These are phyloP conservation scores for Lophura nycthemera DNA, from an alignment of 2,113 vertebrate genomes.

Conservation along the genomic window DNA sequence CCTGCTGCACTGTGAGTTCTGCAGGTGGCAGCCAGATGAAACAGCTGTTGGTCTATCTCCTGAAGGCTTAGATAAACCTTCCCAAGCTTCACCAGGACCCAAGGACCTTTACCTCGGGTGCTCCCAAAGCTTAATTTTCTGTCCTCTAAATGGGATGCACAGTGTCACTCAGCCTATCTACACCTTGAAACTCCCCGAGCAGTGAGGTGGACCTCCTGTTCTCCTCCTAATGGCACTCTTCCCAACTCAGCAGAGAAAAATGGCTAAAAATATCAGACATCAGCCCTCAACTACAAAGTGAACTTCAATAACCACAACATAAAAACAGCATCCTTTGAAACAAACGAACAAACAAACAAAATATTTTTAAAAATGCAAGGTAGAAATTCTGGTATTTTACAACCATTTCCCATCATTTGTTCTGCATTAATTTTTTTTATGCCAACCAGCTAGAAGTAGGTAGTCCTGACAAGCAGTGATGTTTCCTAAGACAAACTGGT, in stretches of 20 bases:
- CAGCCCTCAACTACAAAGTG: not conserved
- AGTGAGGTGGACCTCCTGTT: not conserved
- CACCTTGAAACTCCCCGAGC: not conserved
- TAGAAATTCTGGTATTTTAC: not conserved
- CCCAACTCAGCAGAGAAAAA: not conserved
- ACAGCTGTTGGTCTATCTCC: not conserved
- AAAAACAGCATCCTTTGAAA: slow-evolving; percentile 14
- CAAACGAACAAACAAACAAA: not conserved
- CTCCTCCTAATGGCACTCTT: not conserved
- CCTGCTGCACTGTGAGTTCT: not conserved
- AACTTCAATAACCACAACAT: not conserved
- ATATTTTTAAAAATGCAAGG: not conserved
- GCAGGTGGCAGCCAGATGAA: slow-evolving; percentile 1
- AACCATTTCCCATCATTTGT: slow-evolving; percentile 19
- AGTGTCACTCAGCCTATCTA: not conserved
- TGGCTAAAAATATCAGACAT: not conserved
- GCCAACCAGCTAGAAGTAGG: not conserved
- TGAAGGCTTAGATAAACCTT: not conserved
- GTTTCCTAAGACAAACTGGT: slow-evolving; percentile 26
- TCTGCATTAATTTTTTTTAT: slow-evolving; percentile 16
- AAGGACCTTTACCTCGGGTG: not conserved
- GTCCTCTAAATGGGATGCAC: not conserved
- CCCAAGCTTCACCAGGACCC: not conserved
- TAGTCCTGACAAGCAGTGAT: not conserved
- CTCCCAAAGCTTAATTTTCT: not conserved